These are phyloP conservation scores for Panorpa germanica DNA, from an alignment of 2,888 invertebrate species.

Conservation along the genomic window DNA sequence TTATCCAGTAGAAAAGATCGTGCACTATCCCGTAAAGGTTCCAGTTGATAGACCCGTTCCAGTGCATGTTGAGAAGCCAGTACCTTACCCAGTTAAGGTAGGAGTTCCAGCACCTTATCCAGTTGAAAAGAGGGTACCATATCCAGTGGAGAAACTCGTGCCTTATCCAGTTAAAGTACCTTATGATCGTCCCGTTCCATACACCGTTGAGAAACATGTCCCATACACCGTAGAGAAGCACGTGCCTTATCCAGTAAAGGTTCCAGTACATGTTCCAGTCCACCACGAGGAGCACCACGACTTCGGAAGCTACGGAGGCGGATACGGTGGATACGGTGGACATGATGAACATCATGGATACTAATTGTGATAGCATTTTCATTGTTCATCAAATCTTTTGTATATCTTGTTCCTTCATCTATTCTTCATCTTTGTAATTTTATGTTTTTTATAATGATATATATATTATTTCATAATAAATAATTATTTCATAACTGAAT, in stretches of 20 bases:
- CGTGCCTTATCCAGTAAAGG: slow-evolving; percentile 41
- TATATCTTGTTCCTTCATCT: background rate
- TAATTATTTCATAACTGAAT: background rate
- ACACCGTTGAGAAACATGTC: slow-evolving; percentile 41
- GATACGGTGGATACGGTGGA: slow-evolving; percentile 8
- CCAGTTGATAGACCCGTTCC: slow-evolving; percentile 39
- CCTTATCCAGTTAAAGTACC: slow-evolving; percentile 46
- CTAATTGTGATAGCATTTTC: too few relatives aligned
- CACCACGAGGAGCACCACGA: slow-evolving; percentile 16
- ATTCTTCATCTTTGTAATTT: slow-evolving; percentile 1
- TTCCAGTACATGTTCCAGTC: slow-evolving; percentile 9
- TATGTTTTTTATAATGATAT: too few relatives aligned
- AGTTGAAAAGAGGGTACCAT: slow-evolving; percentile 42
- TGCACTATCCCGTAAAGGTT: slow-evolving; percentile 40
- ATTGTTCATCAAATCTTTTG: too few relatives aligned
- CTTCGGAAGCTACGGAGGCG: slow-evolving; percentile 20
- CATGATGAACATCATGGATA: slow-evolving; percentile 5
- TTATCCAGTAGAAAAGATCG: slow-evolving; percentile 30
- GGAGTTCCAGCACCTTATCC: slow-evolving; percentile 48
- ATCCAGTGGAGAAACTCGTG: slow-evolving; percentile 47
- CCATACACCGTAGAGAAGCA: slow-evolving; percentile 40
- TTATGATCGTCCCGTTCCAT: slow-evolving; percentile 40
- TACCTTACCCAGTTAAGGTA: slow-evolving; percentile 55
- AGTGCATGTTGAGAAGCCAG: slow-evolving; percentile 50
- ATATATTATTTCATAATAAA: too few relatives aligned